Evolutionary conservation across 2,113 vertebrate genomes (phyloP).

Genomic region (Callithrix jacchus): DNA sequence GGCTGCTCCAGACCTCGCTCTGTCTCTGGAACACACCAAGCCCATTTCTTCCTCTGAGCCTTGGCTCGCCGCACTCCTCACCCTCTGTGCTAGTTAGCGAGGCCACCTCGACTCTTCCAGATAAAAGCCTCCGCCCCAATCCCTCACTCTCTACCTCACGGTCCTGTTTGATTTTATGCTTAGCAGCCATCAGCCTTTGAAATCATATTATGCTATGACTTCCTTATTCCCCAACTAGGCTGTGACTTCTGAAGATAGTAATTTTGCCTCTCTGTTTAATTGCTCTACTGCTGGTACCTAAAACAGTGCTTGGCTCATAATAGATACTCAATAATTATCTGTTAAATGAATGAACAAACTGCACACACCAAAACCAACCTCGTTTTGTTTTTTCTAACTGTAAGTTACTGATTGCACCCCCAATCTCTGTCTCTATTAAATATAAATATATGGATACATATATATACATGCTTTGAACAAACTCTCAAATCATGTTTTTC

Average conservation of each 20-base stretch:
- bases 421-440: not conserved
- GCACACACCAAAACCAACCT: not conserved
- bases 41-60: not conserved
- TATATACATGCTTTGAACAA: not conserved
- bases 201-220: too few species aligned
- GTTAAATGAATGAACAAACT: not conserved
- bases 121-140: not conserved
- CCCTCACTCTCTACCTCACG: too few species aligned
- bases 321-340: not conserved
- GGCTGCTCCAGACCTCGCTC: not conserved
- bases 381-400: not conserved
- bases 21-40: not conserved
- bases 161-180: not conserved
- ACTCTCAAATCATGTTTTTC: too few species aligned
- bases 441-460: not conserved
- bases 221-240: not conserved
- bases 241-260: too few species aligned
- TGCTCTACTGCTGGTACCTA: not conserved
- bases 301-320: not conserved
- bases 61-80: not conserved
- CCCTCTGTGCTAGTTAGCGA: not conserved
- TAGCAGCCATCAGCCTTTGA: not conserved
- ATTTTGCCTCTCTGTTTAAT: not conserved
- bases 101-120: rapidly evolving
- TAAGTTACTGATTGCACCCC: not conserved